Base-by-base conservation (phyloP, 2,113 vertebrate genomes). In the Phalacrocorax aristotelis region DNA sequence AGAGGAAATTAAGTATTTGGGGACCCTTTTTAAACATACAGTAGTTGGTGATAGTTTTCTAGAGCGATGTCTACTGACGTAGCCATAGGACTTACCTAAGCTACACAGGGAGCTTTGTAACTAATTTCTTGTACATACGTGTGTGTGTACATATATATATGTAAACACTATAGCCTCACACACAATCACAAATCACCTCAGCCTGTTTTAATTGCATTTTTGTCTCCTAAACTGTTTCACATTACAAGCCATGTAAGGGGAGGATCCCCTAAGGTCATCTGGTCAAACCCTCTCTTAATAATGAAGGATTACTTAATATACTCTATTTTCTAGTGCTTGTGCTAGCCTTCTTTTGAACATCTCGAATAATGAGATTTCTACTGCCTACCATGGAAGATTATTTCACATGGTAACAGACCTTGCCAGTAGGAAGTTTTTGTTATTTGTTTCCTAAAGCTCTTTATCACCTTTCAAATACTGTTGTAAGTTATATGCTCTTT, bases 381-480 rank as follows among this genome's bases (percentile, higher is more conserved):
- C 68, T 94, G 82, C 58, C 46, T 92, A 27, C 66, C 32, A 30
- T 32, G 42, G 87, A 86, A 89, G 64, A 93, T 88, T 94, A 95
- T 93, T 92, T 90, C 62, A 81, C 38, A 60, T 74, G 49, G 61
- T 85, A 95, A 83, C 3, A 0, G 61, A 58, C 21, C 30, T 86
- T 69, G 25, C 32, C 70, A 54, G 54, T 58, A 85, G 75, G 66
- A 93, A 62, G 25, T 42, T 95, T 91, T 76, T 91, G 69, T 91
- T 97, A 69, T 46, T 96, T 94, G 69, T 93, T 96, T 90, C 66
- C 70, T 83, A 91, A 94, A 91, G 75, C 40, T 77, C 58, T 94
- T 94, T 93, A 76, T 93, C 87, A 84, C 58, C 36, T 95, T 90
- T 91, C 91, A 94, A 93, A 91, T 51, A 27, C 34, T 72, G 13